Evolutionary conservation across 1,140 invertebrate genomes (phyloP), one percentile per base, ranked within the genome.

Genomic region (Alviniconcha marisindica): DNA sequence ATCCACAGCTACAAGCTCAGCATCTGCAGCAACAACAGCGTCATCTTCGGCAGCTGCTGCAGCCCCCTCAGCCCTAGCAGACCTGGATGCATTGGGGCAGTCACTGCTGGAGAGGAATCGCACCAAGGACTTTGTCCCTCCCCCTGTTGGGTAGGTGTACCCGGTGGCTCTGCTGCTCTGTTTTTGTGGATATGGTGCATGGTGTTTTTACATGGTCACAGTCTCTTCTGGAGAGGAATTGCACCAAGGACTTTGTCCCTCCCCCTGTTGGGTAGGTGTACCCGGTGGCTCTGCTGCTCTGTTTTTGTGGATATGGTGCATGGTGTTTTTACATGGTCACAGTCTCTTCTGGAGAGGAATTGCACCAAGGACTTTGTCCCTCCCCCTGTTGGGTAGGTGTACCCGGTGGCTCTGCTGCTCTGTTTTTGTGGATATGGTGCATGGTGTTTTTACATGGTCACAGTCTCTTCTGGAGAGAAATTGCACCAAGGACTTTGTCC

Each of bases 71-170:
- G 40, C 82, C 28, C 85, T 97, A 87, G 96, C 96, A 89, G 96
- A 96, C 86, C 92, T 97, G 56, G 96, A 97, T 89, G 94, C 95
- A 44, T 93, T 97, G 36, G 95, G 96, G 33, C 95, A 96, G 91
- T 94, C 95, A 87, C 92, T 97, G 38, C 92, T 97, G 54, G 96
- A 96, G 40, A 83, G 66, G 15, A 83, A 83, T 31, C n/a, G 40
- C 10, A n/a, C 38, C 36, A 74, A 77, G 36, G 38, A 74, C 63
- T 83, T 83, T 56, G 48, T 76, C 28, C 40, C 48, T 54, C 71
- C 71, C 33, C 36, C 54, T 44, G 2, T 56, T 28, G 63, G 77
- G 66, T 79, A 81, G 15, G 36, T 42, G 38, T 0, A 14, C 60
- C 36, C 4, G 24, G 15, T 79, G 48, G n/a, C n/a, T n/a, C n/a